Conservation (phyloP, 2,113 vertebrate species). For the Silurus asotus region DNA sequence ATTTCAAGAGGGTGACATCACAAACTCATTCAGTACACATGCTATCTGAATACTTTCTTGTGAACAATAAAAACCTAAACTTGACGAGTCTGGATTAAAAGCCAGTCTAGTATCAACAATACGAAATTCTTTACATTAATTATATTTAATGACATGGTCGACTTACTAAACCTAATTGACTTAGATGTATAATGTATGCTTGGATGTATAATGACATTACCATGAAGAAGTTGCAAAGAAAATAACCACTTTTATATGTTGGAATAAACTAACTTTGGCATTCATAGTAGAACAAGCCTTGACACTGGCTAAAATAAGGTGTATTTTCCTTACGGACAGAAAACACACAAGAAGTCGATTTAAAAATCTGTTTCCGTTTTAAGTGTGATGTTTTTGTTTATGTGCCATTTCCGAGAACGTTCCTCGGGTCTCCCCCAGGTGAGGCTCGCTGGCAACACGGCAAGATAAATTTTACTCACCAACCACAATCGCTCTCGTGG, state of each 20-base stretch:
- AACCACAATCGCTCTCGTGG: conserved; percentile 44
- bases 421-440: conserved; percentile 34
- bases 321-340: too few relatives aligned
- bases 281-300: background rate
- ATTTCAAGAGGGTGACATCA: conserved; percentile 55
- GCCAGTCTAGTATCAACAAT: background rate
- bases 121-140: background rate
- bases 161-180: background rate
- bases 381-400: conserved; percentile 18
- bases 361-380: background rate
- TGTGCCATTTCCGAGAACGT: conserved; percentile 8
- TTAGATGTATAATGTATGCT: background rate
- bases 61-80: background rate
- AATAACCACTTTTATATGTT: background rate
- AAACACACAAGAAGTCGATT: background rate
- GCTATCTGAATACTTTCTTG: background rate
- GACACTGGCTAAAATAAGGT: background rate
- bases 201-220: background rate
- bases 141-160: background rate
- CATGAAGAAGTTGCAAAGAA: background rate
- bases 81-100: background rate
- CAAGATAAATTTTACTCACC: conserved; percentile 41
- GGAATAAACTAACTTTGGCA: background rate
- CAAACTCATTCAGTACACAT: background rate
- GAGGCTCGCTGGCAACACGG: conserved; percentile 19